Percentiles rank a stretch among this genome's conserved stretches.
Evolutionary conservation across 2,888 invertebrate species (phyloP).

Genomic region (Lydus trimaculatus): DNA sequence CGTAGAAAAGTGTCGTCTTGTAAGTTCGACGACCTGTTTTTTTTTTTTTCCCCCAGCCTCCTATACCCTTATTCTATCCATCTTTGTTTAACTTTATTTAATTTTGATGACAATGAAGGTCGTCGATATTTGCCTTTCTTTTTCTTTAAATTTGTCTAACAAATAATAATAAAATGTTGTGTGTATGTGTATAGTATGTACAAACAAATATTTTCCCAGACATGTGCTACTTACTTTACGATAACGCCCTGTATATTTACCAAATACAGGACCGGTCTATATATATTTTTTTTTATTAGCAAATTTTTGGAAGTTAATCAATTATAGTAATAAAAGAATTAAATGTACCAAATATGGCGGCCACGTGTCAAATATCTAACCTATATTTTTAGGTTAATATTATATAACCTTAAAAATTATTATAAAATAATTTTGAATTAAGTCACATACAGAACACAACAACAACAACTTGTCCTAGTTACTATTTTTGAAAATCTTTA

Average conservation of each 20-base stretch:
- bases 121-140: not conserved
- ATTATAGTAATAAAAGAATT: not conserved
- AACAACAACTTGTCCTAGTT: not conserved
- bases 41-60: not conserved
- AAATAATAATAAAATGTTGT: not conserved
- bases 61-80: not conserved
- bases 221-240: not conserved
- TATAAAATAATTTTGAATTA: not conserved
- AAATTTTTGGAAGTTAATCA: no score
- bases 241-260: conserved; percentile 1
- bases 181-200: no score
- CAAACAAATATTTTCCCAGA: conserved; percentile 1
- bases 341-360: not conserved
- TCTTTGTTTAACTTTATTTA: not conserved
- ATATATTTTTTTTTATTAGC: no score
- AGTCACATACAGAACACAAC: no score
- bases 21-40: not conserved
- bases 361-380: not conserved
- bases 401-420: not conserved
- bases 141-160: not conserved
- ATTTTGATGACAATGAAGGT: not conserved
- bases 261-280: not conserved
- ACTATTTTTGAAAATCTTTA: conserved; percentile 4
- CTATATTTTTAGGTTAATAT: not conserved
- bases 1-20: not conserved